These are phyloP conservation scores for Autographa pulchrina DNA, from an alignment of 2,888 invertebrate species.

Conservation along the genomic window DNA sequence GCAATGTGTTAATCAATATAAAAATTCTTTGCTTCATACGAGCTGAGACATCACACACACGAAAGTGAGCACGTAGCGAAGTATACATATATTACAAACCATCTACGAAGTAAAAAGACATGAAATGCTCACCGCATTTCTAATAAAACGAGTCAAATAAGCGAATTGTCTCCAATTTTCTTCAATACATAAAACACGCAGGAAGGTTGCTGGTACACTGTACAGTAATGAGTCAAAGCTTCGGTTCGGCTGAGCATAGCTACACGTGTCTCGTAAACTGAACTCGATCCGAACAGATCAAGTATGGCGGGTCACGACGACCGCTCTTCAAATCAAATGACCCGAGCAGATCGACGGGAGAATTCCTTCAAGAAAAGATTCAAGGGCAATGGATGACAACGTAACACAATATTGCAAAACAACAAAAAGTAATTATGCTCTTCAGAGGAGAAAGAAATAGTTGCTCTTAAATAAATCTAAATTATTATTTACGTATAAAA, in stretches of 20 bases:
- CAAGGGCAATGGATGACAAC: background rate
- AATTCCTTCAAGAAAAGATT: slow-evolving; percentile 9
- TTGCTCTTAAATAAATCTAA: too few relatives aligned
- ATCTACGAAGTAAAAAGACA: background rate
- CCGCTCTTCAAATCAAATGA: slow-evolving; percentile 32
- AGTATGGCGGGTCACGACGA: slow-evolving; percentile 15
- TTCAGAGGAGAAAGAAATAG: too few relatives aligned
- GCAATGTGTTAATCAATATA: background rate
- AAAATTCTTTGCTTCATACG: background rate
- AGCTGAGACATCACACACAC: too few relatives aligned
- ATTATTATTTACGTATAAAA: too few relatives aligned
- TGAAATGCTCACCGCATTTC: background rate
- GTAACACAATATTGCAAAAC: background rate
- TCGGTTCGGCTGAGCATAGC: slow-evolving; percentile 16
- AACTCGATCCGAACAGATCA: slow-evolving; percentile 8
- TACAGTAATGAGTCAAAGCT: slow-evolving; percentile 6
- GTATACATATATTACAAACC: background rate
- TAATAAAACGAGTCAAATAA: background rate
- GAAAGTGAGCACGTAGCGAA: too few relatives aligned
- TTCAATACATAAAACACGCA: background rate
- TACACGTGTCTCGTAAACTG: slow-evolving; percentile 30
- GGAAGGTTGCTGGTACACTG: background rate
- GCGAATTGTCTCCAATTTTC: background rate
- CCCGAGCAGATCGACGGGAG: slow-evolving; percentile 9
- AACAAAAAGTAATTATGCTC: too few relatives aligned